These are phyloP conservation scores for Chymomyza procnemis DNA, from an alignment of 2,888 invertebrate species.

Conservation along the genomic window DNA sequence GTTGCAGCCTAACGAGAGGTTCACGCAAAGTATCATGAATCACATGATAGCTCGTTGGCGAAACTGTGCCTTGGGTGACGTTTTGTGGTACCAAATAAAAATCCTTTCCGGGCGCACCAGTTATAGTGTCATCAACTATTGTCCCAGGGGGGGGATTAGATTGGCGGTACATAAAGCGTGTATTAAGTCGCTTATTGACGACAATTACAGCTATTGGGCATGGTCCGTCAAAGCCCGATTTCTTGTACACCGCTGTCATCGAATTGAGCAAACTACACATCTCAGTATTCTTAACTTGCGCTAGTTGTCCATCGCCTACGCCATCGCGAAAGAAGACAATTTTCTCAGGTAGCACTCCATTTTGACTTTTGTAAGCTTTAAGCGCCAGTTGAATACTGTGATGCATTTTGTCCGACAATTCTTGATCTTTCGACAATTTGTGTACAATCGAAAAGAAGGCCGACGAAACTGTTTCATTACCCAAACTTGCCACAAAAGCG, in stretches of 20 bases:
- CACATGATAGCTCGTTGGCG: constrained; percentile 94
- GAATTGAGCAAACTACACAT: constrained; percentile 79
- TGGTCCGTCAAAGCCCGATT: constrained; percentile 48
- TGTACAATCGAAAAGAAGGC: constrained; percentile 87
- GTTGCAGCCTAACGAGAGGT: constrained; percentile 87
- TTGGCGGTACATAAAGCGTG: constrained; percentile 87
- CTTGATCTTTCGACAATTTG: constrained; percentile 86
- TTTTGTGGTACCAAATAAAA: constrained; percentile 94
- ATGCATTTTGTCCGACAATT: constrained; percentile 86
- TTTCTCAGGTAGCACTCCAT: constrained; percentile 82
- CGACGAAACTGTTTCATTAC: constrained; percentile 80
- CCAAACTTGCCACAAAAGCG: constrained; percentile 88
- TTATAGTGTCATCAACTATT: constrained; percentile 90
- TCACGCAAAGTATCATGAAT: constrained; percentile 86
- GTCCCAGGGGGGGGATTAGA: constrained; percentile 92
- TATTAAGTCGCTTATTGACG: constrained; percentile 93
- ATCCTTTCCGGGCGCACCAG: no score
- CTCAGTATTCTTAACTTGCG: constrained; percentile 88
- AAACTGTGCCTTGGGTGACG: constrained; percentile 92
- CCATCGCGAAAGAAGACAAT: constrained; percentile 94
- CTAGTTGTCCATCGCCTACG: constrained; percentile 94
- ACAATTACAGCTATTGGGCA: constrained; percentile 86
- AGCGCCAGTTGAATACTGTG: constrained; percentile 80
- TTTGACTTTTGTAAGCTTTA: constrained; percentile 62
- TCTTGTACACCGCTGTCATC: constrained; percentile 80